These are phyloP conservation scores for Astatoreochromis straeleni DNA, from an alignment of 2,113 vertebrate genomes.

Conservation along the genomic window DNA sequence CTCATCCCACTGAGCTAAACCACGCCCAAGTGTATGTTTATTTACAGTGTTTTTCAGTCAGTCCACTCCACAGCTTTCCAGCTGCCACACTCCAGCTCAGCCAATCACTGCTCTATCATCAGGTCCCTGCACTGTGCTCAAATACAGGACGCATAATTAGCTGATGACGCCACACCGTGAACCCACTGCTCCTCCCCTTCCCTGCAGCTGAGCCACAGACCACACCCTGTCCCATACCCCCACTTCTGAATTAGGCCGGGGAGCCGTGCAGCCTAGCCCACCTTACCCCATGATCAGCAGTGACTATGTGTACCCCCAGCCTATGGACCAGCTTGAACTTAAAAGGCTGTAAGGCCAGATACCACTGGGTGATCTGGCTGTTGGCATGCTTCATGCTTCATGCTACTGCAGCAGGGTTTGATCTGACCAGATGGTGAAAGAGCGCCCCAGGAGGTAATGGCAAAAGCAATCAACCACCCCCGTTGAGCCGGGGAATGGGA, in stretches of 20 bases:
- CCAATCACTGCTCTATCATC: not conserved
- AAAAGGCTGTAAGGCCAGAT: not conserved
- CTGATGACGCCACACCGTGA: not conserved
- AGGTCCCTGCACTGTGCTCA: not conserved
- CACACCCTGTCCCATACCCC: not conserved
- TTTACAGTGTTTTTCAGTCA: not conserved
- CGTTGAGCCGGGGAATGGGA: not conserved
- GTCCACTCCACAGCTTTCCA: not conserved
- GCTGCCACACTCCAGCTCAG: not conserved
- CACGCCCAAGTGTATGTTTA: not conserved
- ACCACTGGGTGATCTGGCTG: not conserved
- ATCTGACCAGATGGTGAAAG: not conserved
- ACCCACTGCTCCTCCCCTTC: not conserved
- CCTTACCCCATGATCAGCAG: not conserved
- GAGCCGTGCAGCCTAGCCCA: not conserved
- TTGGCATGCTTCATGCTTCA: not conserved
- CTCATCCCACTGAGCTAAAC: not conserved
- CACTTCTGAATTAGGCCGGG: not conserved
- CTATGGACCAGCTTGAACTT: not conserved
- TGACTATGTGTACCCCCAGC: not conserved
- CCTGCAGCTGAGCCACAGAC: not conserved
- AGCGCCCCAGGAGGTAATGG: not conserved
- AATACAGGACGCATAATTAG: fast-evolving
- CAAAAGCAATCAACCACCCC: not conserved
- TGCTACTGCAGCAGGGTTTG: not conserved